phyloP scores from a whole-genome alignment of 2,113 vertebrate species.

The Excalfactoria chinensis region DNA sequence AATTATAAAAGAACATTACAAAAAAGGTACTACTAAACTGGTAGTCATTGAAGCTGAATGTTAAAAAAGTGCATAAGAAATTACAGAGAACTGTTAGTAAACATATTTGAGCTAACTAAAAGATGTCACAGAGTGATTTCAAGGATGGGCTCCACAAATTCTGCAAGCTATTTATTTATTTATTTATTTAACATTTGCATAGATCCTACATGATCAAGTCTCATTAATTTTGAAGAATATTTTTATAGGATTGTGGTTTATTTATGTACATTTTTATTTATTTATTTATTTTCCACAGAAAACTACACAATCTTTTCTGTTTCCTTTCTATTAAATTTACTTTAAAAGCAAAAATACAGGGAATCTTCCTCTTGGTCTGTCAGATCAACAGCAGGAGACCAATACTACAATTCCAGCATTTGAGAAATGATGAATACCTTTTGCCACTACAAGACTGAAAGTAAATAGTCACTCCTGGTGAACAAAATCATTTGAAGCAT shows the following conservation, averaged over 20 bases:
- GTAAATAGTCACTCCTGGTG: conserved; percentile 46
- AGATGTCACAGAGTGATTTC: not conserved
- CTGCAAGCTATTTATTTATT: not conserved
- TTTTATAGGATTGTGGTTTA: not conserved
- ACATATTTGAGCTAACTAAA: not conserved
- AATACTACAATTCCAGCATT: conserved; percentile 25
- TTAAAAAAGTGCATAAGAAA: not conserved
- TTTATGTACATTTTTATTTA: not conserved
- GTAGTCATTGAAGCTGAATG: not conserved
- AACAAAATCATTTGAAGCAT: conserved; percentile 60
- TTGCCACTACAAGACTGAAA: conserved; percentile 40
- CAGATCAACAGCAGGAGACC: conserved; percentile 22
- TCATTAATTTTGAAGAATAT: not conserved
- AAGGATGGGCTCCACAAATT: not conserved
- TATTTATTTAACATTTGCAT: not conserved
- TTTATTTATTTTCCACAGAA: not conserved
- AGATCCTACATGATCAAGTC: not conserved
- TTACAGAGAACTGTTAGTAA: not conserved
- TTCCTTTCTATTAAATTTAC: not conserved
- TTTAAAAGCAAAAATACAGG: conserved; percentile 26
- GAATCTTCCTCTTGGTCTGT: conserved; percentile 24
- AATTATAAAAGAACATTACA: not conserved
- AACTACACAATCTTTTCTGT: not conserved
- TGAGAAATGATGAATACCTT: conserved; percentile 60
- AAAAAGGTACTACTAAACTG: not conserved